Percentiles rank a stretch among this genome's conserved stretches.
Conservation (phyloP, 2,888 invertebrate species). For the Laspeyria flexula region DNA sequence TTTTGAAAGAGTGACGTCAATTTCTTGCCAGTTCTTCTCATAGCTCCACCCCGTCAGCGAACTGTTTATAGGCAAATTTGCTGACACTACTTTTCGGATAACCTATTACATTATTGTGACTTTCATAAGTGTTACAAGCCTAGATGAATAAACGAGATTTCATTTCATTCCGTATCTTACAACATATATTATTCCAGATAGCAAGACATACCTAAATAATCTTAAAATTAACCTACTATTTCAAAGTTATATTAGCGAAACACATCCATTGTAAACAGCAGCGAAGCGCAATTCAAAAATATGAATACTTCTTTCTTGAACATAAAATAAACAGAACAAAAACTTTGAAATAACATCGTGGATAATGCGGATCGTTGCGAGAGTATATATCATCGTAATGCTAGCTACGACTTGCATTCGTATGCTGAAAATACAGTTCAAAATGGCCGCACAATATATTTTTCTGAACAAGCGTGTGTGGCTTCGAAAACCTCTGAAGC, state of each 20-base stretch:
- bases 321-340: constrained; percentile 19
- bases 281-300: neutral
- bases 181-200: too few relatives aligned
- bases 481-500: constrained; percentile 10
- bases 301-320: neutral
- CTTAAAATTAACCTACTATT: neutral
- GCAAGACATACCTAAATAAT: too few relatives aligned
- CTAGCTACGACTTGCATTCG: constrained; percentile 37
- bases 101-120: too few relatives aligned
- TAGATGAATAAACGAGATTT: too few relatives aligned
- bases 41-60: too few relatives aligned
- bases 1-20: too few relatives aligned
- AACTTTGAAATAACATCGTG: constrained; percentile 25
- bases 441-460: constrained; percentile 39
- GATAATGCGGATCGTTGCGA: constrained; percentile 7
- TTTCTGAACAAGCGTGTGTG: constrained; percentile 34
- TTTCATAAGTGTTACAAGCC: too few relatives aligned
- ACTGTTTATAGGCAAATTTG: too few relatives aligned
- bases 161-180: too few relatives aligned
- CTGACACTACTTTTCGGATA: too few relatives aligned
- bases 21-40: too few relatives aligned
- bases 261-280: neutral
- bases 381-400: constrained; percentile 33
- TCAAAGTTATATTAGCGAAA: neutral
- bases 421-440: constrained; percentile 42